Evolutionary conservation across 1,140 invertebrate genomes (phyloP), one percentile per base, ranked within the genome.

Genomic region (Drosophila hydei): DNA sequence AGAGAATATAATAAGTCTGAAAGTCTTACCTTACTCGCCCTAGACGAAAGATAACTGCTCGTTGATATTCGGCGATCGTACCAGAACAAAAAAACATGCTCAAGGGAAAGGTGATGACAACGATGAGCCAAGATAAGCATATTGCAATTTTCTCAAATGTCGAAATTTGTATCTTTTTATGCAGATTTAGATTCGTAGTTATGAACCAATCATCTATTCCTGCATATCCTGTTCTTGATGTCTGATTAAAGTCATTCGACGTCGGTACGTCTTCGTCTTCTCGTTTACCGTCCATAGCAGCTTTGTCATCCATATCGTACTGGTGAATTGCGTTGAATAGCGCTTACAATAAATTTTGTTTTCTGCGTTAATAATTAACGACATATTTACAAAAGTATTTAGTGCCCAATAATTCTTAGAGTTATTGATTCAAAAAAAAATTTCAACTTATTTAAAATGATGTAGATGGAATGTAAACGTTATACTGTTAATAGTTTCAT

Each of bases 11-110:
- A 4, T 0, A 1, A 7, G 9, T 16, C 5, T 12, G n/a, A 16
- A 4, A 2, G 1, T 4, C 3, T 30, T 65, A 95, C 40, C 96
- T 92, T 11, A 98, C 90, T 54, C 97, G 93, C 6, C 97, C 97
- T 12, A 98, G 91, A 25, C 97, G 94, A 85, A 98, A 97, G 90
- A 98, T 97, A 4, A 98, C 96, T 1, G 96, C 95, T 71, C 97
- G 92, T 84, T 97, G 95, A 75, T 96, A 97, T 88, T 97, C 96
- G 1, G 47, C 18, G 0, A 90, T 71, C 0, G 58, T 36, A 93
- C 96, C 96, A 78, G 96, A 95, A 79, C 95, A 96, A 90, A 95
- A 93, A 88, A 95, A 96, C 16, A 97, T 89, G 7, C 96, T 96
- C 79, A 97, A 94, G 1, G 97, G 96, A 59, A 97, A 94, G 0